These are phyloP conservation scores for Hydraecia micacea DNA, from an alignment of 2,888 invertebrate genomes.

Conservation along the genomic window DNA sequence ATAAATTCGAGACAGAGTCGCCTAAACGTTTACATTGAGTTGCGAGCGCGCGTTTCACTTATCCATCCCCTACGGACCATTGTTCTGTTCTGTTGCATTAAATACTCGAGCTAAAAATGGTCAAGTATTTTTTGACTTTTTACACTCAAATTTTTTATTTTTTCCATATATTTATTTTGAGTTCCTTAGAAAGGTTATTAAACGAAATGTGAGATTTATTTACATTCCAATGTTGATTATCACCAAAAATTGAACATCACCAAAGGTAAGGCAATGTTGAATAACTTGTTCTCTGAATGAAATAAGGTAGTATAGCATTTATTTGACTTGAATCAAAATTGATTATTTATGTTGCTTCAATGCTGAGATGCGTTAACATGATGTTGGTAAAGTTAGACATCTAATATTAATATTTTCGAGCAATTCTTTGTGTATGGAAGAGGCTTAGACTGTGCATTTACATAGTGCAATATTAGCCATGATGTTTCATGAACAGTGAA, in stretches of 20 bases:
- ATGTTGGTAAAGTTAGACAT: constrained; percentile 67
- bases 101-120: constrained; percentile 90
- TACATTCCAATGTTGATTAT: constrained; percentile 87
- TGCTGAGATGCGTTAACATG: constrained; percentile 71
- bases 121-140: constrained; percentile 91
- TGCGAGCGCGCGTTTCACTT: constrained; percentile 75
- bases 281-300: constrained; percentile 82
- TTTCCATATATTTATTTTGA: constrained; percentile 79
- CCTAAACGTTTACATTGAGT: constrained; percentile 66
- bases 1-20: constrained; percentile 69
- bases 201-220: constrained; percentile 82
- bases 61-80: constrained; percentile 78
- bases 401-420: constrained; percentile 37
- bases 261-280: constrained; percentile 88
- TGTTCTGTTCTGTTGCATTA: constrained; percentile 87
- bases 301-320: constrained; percentile 91
- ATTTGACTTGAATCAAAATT: constrained; percentile 86
- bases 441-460: constrained; percentile 70
- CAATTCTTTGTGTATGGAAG: constrained; percentile 63
- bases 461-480: constrained; percentile 74
- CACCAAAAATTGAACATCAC: constrained; percentile 84
- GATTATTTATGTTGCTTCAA: constrained; percentile 76
- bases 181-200: constrained; percentile 81
- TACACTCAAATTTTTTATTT: constrained; percentile 89
- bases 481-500: constrained; percentile 66